Conservation (phyloP, 2,113 vertebrate species). For the Nicator chloris region DNA sequence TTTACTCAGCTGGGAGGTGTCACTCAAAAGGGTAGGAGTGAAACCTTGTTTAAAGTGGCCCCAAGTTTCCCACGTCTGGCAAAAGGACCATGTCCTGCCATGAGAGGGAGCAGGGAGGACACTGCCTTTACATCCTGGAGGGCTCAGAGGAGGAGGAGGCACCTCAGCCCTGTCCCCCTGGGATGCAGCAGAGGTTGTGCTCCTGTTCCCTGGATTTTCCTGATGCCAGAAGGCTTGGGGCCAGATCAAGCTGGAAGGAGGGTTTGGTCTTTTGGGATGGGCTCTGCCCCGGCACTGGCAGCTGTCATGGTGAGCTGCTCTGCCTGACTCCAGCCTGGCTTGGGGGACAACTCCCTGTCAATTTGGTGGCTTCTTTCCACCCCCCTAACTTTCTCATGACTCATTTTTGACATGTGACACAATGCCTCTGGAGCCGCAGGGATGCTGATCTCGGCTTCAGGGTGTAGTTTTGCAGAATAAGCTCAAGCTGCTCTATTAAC, state of each 20-base stretch:
- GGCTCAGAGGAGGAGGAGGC: neutral
- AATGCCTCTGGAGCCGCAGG: neutral
- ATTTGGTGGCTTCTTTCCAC: neutral
- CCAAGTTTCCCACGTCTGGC: neutral
- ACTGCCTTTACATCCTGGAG: neutral
- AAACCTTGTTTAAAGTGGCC: neutral
- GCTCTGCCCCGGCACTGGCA: neutral
- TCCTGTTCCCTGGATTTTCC: neutral
- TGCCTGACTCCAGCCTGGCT: neutral
- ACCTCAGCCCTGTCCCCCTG: fast-evolving
- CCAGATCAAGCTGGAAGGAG: neutral
- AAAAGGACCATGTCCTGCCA: fast-evolving
- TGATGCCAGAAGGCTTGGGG: neutral
- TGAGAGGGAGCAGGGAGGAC: neutral
- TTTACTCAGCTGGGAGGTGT: neutral
- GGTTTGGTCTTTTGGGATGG: fast-evolving
- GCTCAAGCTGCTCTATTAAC: neutral
- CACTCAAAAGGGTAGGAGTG: neutral
- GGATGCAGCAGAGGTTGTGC: neutral
- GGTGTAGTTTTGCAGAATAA: neutral
- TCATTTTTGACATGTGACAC: neutral
- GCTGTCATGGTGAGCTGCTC: neutral
- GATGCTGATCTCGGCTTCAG: neutral
- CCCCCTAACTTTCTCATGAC: neutral
- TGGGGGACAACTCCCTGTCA: neutral